Conservation (phyloP, 2,888 invertebrate species). For the Drosophila paranaensis region DNA sequence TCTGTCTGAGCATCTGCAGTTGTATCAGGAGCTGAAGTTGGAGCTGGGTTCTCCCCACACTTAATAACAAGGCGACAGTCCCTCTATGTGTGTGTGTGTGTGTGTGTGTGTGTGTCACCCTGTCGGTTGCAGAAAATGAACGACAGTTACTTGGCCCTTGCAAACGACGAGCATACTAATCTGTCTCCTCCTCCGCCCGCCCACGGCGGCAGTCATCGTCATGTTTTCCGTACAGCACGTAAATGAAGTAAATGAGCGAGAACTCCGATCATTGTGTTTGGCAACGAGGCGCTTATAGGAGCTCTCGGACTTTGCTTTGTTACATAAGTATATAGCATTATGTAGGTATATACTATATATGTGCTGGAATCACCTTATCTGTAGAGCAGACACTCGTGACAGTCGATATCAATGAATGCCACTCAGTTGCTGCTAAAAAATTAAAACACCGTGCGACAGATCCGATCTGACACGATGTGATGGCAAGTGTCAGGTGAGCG, state of each 20-base stretch:
- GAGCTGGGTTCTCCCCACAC: constrained; percentile 31
- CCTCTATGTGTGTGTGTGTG: constrained; percentile 47
- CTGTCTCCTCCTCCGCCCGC: constrained; percentile 46
- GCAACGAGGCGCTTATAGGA: constrained; percentile 43
- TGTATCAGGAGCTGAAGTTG: neutral
- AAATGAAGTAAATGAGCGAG: constrained; percentile 44
- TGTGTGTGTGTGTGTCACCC: constrained; percentile 46
- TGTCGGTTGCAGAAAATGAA: constrained; percentile 60
- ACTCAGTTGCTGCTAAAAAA: constrained; percentile 64
- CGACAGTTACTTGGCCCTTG: constrained; percentile 55
- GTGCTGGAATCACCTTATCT: constrained; percentile 21
- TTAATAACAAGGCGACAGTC: constrained; percentile 64
- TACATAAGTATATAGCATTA: neutral
- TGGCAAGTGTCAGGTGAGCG: constrained; percentile 55
- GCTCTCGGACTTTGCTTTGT: constrained; percentile 17
- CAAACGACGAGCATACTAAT: constrained; percentile 72
- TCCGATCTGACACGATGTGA: constrained; percentile 22
- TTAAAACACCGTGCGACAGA: constrained; percentile 63
- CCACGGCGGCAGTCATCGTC: neutral
- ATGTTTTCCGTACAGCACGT: constrained; percentile 19
- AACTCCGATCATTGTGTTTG: constrained; percentile 49
- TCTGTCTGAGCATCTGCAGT: constrained; percentile 41
- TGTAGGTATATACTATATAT: constrained; percentile 4
- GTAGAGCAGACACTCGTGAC: constrained; percentile 52
- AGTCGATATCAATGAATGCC: constrained; percentile 76